A percentile compares a stretch with the other conserved stretches of the same genome.
These are phyloP conservation scores for Venusia cambrica DNA, from an alignment of 2,888 invertebrate genomes.

Conservation along the genomic window DNA sequence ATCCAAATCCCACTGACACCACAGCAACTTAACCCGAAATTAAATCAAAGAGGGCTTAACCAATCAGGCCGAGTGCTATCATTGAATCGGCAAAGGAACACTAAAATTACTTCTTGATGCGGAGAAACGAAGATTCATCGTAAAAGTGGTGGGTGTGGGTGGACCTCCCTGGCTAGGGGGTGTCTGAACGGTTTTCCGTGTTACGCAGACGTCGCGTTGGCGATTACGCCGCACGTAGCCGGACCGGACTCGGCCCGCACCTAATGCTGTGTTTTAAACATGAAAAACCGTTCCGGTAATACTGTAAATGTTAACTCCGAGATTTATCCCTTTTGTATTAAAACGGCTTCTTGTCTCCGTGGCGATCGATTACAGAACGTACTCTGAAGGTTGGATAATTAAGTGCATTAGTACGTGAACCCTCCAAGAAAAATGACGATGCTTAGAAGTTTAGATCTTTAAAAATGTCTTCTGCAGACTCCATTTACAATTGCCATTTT, in stretches of 20 bases:
- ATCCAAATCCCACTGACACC: conserved; percentile 67
- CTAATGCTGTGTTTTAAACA: conserved; percentile 76
- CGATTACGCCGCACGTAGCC: conserved; percentile 75
- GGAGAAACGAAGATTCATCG: conserved; percentile 81
- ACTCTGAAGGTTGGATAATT: conserved; percentile 27
- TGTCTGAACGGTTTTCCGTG: conserved; percentile 80
- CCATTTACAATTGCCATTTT: conserved; percentile 10
- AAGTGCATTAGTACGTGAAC: conserved; percentile 28
- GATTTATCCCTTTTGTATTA: conserved; percentile 59
- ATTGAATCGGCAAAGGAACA: conserved; percentile 81
- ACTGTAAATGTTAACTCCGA: conserved; percentile 64
- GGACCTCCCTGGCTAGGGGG: conserved; percentile 46
- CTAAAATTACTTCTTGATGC: conserved; percentile 81
- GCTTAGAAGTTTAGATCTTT: conserved; percentile 19
- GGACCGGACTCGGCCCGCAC: conserved; percentile 59
- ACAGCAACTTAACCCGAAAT: conserved; percentile 78
- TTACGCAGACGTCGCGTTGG: conserved; percentile 69
- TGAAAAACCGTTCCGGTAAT: conserved; percentile 76
- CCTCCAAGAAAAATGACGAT: conserved; percentile 18
- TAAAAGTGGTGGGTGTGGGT: conserved; percentile 71
- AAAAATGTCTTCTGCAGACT: conserved; percentile 17
- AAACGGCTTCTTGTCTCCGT: conserved; percentile 44
- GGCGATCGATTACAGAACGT: conserved; percentile 36
- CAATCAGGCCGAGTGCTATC: conserved; percentile 80
- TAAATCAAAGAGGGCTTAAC: conserved; percentile 80